These are phyloP conservation scores for Phrynocephalus vlangalii DNA, from an alignment of 2,797 vertebrate genomes.

Conservation along the genomic window DNA sequence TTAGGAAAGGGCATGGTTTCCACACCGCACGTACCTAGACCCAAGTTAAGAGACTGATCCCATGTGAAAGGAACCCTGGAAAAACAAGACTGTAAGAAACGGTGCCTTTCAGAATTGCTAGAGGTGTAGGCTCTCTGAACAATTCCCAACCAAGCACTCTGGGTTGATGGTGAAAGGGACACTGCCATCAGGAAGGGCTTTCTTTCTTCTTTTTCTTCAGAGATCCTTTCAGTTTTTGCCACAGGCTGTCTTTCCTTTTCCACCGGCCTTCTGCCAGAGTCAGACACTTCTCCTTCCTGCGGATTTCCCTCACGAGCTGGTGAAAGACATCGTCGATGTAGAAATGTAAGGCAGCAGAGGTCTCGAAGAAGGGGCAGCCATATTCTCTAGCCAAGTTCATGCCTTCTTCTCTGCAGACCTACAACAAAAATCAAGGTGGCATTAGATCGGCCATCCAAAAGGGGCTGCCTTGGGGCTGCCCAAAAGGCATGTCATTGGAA, in stretches of 20 bases:
- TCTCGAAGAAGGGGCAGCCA: slow-evolving; percentile 79
- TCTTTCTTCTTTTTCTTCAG: slow-evolving; percentile 76
- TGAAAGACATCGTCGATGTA: slow-evolving; percentile 80
- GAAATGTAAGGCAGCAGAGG: slow-evolving; percentile 77
- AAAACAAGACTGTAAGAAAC: slow-evolving; percentile 38
- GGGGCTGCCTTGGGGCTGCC: too few species aligned
- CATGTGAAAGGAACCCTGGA: slow-evolving; percentile 29
- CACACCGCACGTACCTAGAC: not conserved
- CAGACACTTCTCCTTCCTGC: slow-evolving; percentile 71
- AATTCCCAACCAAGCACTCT: slow-evolving; percentile 25
- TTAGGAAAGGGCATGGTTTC: not conserved
- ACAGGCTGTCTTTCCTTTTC: slow-evolving; percentile 77
- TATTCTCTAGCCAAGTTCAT: slow-evolving; percentile 76
- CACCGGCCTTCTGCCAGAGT: slow-evolving; percentile 70
- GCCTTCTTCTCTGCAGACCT: slow-evolving; percentile 80
- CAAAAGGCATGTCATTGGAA: not conserved
- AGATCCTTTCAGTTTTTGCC: slow-evolving; percentile 77
- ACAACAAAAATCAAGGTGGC: not conserved
- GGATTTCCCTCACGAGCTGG: slow-evolving; percentile 78
- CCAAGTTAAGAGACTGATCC: not conserved
- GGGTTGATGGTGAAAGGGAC: not conserved
- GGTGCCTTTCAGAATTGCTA: slow-evolving; percentile 51
- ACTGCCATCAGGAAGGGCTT: slow-evolving; percentile 68
- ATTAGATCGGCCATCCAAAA: fast-evolving
- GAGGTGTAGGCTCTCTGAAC: slow-evolving; percentile 10